Evolutionary conservation across 2,113 vertebrate genomes (phyloP).

Genomic region (Speoplatyrhinus poulsoni): DNA sequence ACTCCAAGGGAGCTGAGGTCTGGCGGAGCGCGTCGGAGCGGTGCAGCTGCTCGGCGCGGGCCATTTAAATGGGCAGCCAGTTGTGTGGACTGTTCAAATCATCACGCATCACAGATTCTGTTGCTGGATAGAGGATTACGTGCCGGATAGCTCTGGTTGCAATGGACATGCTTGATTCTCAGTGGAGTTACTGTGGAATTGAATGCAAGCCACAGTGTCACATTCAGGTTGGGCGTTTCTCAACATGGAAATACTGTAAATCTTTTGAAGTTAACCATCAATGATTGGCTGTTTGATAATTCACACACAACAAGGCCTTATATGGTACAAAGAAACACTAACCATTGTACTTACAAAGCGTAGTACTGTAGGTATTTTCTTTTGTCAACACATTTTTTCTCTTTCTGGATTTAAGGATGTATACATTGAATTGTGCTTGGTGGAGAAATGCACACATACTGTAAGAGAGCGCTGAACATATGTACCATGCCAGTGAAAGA

Average conservation of each 20-base stretch:
- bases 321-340: too few relatives aligned
- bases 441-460: conserved; percentile 6
- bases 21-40: not conserved
- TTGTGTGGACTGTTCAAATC: not conserved
- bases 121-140: too few relatives aligned
- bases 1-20: not conserved
- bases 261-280: too few relatives aligned
- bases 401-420: conserved; percentile 28
- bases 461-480: conserved; percentile 22
- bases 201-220: too few relatives aligned
- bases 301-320: not conserved
- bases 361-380: conserved; percentile 3
- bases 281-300: too few relatives aligned
- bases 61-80: too few relatives aligned
- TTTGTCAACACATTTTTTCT: conserved; percentile 8
- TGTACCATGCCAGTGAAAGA: conserved; percentile 18
- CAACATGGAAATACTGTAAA: too few relatives aligned
- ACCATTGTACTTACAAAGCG: conserved; percentile 26
- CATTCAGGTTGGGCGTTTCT: too few relatives aligned
- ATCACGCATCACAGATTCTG: not conserved
- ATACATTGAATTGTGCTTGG: conserved; percentile 28
- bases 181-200: conserved; percentile 4
- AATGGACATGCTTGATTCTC: conserved; percentile 2
- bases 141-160: not conserved
- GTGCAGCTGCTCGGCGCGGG: conserved; percentile 1